Evolutionary conservation across 1,140 invertebrate species (phyloP), one percentile per base, ranked within the genome.

Genomic region (Cydia fagiglandana): DNA sequence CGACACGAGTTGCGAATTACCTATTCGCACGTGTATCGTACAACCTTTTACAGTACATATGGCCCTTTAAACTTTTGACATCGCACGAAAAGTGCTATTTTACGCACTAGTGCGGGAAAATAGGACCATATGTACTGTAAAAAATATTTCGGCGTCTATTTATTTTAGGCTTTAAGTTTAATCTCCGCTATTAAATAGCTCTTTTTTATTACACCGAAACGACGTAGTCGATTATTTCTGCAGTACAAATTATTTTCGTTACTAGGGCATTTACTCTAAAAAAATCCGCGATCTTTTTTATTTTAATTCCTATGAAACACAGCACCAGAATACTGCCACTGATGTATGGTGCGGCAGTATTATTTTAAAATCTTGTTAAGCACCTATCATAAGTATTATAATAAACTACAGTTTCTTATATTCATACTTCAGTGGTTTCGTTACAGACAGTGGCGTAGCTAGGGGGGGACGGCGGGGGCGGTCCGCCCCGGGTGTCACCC

Each of bases 221-320:
- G 17, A 61, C 24, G 53, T 56, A 56, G 20, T 61, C 56, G 56
- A 24, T 24, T 61, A 6, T 56, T 24, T 61, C 56, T 24, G 17
- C 24, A 24, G 56, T 61, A 61, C 56, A 61, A 61, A 61, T 61
- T 24, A 61, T 53, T 53, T n/a, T 61, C 17, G 24, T 61, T 61
- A n/a, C 17, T 24, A 61, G 17, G 56, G 10, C 56, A 61, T 61
- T 61, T 61, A 61, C 53, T 17, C 17, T 6, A 10, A n/a, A 61
- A 17, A 20, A 10, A 7, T 12, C 3, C 15, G 15, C 47, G n/a
- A 24, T 24, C 17, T 24, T 24, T 17, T 15, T 0, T 0, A 15
- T n/a, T n/a, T n/a, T n/a, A 53, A 0, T 61, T 2, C 4, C 56
- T 61, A 61, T 61, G 7, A 24, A 61, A 61, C 10, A 24, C 7